Conservation (phyloP, 2,797 vertebrate genomes). For the Urosaurus nigricauda region DNA sequence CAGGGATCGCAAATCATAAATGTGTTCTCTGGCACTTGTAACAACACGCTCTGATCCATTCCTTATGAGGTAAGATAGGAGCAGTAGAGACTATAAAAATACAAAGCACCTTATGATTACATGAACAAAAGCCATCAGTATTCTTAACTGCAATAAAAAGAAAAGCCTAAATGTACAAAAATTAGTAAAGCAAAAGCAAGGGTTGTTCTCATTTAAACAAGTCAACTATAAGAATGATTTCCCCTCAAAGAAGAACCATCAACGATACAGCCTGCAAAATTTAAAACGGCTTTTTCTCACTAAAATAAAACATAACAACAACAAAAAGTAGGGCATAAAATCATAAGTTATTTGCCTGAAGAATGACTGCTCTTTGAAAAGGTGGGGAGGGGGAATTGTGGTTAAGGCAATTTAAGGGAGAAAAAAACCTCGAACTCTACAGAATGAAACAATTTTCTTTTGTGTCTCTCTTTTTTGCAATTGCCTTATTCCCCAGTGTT, state of each 20-base stretch:
- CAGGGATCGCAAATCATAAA: constrained; percentile 97
- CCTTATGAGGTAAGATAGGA: constrained; percentile 96
- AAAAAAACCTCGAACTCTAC: constrained; percentile 17
- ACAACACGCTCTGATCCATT: constrained; percentile 99
- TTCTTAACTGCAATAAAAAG: constrained; percentile 46
- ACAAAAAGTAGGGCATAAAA: constrained; percentile 33
- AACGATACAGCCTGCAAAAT: neutral
- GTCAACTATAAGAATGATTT: constrained; percentile 9
- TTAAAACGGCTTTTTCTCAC: constrained; percentile 49
- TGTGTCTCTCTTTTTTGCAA: constrained; percentile 41
- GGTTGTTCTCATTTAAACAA: constrained; percentile 43
- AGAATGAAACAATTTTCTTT: constrained; percentile 59
- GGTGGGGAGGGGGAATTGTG: constrained; percentile 21
- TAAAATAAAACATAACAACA: constrained; percentile 15
- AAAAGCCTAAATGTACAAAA: constrained; percentile 50
- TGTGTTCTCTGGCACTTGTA: constrained; percentile 98
- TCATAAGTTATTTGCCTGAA: constrained; percentile 43
- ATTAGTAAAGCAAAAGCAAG: constrained; percentile 55
- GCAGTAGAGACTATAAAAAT: constrained; percentile 90
- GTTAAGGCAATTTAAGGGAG: constrained; percentile 34
- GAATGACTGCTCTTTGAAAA: constrained; percentile 14
- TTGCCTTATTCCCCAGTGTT: constrained; percentile 49
- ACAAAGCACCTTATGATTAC: constrained; percentile 81
- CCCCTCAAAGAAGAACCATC: neutral
- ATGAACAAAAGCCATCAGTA: constrained; percentile 73